Evolutionary conservation across 2,113 vertebrate genomes (phyloP).

Genomic region (Rhinoptilus africanus): DNA sequence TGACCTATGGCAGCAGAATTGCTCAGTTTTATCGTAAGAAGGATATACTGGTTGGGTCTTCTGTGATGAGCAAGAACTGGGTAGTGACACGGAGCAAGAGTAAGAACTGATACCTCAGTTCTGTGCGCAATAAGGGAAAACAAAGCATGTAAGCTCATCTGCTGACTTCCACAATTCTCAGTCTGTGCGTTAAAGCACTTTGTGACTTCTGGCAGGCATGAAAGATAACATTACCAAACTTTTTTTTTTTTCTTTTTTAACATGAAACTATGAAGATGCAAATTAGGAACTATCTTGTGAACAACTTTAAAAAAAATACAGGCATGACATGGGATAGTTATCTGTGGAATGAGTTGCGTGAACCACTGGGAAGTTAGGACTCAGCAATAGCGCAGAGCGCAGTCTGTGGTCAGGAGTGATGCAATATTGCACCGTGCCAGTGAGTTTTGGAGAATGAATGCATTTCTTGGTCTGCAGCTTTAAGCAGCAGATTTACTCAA

Average conservation of each 20-base stretch:
- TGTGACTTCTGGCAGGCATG: background rate
- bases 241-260: background rate
- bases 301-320: background rate
- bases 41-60: accelerated
- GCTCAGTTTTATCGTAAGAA: background rate
- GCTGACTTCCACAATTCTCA: background rate
- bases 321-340: background rate
- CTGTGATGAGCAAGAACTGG: background rate
- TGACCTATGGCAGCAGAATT: background rate
- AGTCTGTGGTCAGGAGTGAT: background rate
- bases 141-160: accelerated
- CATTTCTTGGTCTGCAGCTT: background rate
- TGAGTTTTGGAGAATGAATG: background rate
- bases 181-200: background rate
- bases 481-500: background rate
- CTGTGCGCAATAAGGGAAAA: background rate
- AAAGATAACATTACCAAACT: background rate
- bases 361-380: background rate
- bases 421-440: accelerated
- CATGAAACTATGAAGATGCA: background rate
- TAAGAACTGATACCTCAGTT: background rate
- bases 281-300: background rate
- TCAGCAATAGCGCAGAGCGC: background rate
- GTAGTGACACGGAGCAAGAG: background rate
- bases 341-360: background rate